Evolutionary conservation across 2,113 vertebrate species (phyloP).

Genomic region (Spermophilus dauricus): DNA sequence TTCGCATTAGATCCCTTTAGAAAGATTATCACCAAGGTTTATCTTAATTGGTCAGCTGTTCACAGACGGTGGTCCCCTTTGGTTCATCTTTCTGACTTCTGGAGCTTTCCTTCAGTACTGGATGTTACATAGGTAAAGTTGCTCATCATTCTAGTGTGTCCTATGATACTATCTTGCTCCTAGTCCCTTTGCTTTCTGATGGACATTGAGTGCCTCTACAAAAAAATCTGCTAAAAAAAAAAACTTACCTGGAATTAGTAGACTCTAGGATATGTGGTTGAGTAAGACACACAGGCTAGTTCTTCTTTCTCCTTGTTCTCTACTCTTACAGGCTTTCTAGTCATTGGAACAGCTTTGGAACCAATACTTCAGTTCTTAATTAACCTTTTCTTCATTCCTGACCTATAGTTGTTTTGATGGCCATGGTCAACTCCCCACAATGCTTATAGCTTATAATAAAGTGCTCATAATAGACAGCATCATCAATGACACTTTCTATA

Average conservation of each 20-base stretch:
- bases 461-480: neutral
- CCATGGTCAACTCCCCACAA: too few relatives aligned
- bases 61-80: neutral
- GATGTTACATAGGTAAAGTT: neutral
- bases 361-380: neutral
- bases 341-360: neutral
- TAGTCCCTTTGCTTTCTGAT: neutral
- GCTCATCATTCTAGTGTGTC: neutral
- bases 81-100: neutral
- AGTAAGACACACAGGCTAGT: neutral
- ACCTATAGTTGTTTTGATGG: neutral
- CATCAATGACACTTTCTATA: neutral
- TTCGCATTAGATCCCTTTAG: neutral
- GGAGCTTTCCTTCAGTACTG: neutral
- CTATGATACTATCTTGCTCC: neutral
- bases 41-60: neutral
- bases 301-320: neutral
- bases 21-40: neutral
- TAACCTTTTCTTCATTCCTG: neutral
- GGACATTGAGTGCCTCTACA: neutral
- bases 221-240: neutral
- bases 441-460: neutral
- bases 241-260: neutral
- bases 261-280: neutral
- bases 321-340: neutral